Percentiles rank a stretch among this genome's conserved stretches.
Conservation (phyloP, 2,113 vertebrate genomes). For the Miniopterus natalensis region DNA sequence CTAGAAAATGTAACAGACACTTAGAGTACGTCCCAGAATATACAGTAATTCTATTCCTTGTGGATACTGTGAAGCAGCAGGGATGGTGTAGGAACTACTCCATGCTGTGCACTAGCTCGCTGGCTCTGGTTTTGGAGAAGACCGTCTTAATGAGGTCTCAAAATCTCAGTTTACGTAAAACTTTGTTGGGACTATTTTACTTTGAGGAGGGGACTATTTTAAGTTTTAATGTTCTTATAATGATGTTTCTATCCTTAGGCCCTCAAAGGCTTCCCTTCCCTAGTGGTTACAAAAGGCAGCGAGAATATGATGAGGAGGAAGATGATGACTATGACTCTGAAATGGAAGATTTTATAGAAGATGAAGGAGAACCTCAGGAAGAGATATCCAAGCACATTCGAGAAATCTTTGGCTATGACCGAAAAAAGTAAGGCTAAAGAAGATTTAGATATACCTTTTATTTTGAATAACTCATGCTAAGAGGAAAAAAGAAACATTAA, state of each 20-base stretch:
- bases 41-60: background rate
- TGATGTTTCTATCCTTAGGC: constrained; percentile 79
- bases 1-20: constrained; percentile 40
- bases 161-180: constrained; percentile 19
- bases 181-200: background rate
- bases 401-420: constrained; percentile 98
- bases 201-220: background rate
- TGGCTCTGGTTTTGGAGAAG: constrained; percentile 10
- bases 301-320: constrained; percentile 93
- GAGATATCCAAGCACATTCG: constrained; percentile 97
- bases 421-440: constrained; percentile 88
- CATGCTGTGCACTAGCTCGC: background rate
- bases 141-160: background rate
- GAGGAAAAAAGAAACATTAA: constrained; percentile 9
- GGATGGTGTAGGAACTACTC: background rate
- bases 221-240: background rate
- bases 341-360: constrained; percentile 99
- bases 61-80: background rate
- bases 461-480: constrained; percentile 27
- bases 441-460: constrained; percentile 10
- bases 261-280: constrained; percentile 89
- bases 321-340: constrained; percentile 96
- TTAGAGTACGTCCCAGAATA: background rate
- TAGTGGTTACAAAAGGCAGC: constrained; percentile 89
- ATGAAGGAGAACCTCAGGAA: constrained; percentile 94